phyloP scores from a whole-genome alignment of 1,140 invertebrate species.

The Globodera ellingtonae region DNA sequence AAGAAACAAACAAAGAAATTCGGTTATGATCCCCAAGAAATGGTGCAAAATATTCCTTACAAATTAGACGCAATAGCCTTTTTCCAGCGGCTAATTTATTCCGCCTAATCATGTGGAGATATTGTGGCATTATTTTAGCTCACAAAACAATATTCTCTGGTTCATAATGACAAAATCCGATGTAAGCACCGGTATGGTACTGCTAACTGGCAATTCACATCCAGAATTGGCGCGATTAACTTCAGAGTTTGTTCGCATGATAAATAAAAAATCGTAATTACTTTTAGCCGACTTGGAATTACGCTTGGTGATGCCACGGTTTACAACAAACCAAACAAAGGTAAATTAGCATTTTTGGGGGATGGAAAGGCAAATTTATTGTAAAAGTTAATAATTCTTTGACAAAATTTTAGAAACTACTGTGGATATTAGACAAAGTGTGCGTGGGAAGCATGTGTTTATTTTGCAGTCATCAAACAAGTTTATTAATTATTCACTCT shows the following conservation, averaged over 20 bases:
- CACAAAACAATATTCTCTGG: too few species aligned
- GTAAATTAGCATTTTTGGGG: constrained; percentile 42
- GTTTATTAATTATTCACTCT: not conserved
- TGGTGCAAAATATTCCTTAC: too few species aligned
- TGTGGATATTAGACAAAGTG: constrained; percentile 59
- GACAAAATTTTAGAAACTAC: constrained; percentile 47
- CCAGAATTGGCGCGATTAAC: constrained; percentile 56
- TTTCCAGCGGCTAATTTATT: too few species aligned
- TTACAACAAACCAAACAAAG: constrained; percentile 63
- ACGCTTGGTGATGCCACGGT: constrained; percentile 58
- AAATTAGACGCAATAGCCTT: too few species aligned
- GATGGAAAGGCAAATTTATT: too few species aligned
- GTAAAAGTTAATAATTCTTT: not conserved
- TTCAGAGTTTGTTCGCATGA: constrained; percentile 35
- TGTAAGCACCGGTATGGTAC: constrained; percentile 60
- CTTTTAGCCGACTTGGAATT: constrained; percentile 54
- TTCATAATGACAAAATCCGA: constrained; percentile 41
- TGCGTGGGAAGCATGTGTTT: constrained; percentile 63
- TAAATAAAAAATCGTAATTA: constrained; percentile 18
- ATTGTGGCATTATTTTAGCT: too few species aligned
- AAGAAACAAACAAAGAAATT: too few species aligned
- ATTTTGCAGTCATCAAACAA: constrained; percentile 60
- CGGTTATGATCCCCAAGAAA: too few species aligned
- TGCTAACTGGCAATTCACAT: constrained; percentile 61
- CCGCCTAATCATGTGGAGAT: too few species aligned